These are phyloP conservation scores for Salmo trutta DNA, from an alignment of 2,797 vertebrate genomes.

Conservation along the genomic window DNA sequence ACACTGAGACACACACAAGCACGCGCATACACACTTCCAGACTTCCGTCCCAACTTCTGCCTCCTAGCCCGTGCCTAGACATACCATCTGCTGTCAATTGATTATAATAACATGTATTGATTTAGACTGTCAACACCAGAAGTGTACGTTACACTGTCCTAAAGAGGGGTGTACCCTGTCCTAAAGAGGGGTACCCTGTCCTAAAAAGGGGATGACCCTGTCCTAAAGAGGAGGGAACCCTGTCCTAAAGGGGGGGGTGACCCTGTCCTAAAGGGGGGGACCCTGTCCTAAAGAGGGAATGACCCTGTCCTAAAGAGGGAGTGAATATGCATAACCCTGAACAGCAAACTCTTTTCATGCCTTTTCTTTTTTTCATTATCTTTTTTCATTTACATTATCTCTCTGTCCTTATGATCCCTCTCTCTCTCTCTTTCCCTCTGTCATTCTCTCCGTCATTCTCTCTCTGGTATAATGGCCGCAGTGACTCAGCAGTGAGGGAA, in stretches of 20 bases:
- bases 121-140: slow-evolving; percentile 6
- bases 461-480: slow-evolving; percentile 34
- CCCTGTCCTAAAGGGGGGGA: no score
- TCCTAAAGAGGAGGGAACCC: no score
- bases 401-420: background rate
- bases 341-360: no score
- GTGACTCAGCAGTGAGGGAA: slow-evolving; percentile 53
- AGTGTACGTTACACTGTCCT: background rate
- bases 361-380: background rate
- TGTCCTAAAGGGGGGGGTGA: no score
- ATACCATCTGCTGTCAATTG: slow-evolving; percentile 73
- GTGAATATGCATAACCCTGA: background rate
- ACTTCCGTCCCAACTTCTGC: slow-evolving; percentile 11
- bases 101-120: slow-evolving; percentile 68
- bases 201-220: no score
- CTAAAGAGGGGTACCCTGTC: no score
- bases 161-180: background rate
- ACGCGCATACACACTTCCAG: slow-evolving; percentile 35
- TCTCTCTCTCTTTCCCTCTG: background rate
- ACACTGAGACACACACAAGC: slow-evolving; percentile 6
- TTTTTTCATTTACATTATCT: background rate
- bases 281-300: no score
- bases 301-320: background rate
- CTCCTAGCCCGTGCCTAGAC: slow-evolving; percentile 48
- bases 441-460: background rate